Percentiles rank a stretch among this genome's conserved stretches.
phyloP scores from a whole-genome alignment of 2,888 invertebrate species.

The Nomada flava region DNA sequence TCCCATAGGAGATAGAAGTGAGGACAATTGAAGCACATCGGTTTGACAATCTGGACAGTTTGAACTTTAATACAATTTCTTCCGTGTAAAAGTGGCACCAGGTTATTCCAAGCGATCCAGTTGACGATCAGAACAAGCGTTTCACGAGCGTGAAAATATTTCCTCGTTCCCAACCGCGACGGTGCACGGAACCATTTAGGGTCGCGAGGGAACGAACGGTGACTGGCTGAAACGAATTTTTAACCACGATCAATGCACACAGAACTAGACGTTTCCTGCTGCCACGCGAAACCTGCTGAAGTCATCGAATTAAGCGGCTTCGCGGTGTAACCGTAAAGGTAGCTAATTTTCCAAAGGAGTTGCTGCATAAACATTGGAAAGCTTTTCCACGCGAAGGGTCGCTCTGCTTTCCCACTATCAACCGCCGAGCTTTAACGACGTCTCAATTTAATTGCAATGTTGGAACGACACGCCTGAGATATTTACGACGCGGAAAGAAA shows the following conservation, averaged over 20 bases:
- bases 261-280: constrained; percentile 42
- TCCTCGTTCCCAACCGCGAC: background rate
- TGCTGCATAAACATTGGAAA: constrained; percentile 4
- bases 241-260: constrained; percentile 19
- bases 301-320: constrained; percentile 39
- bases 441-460: constrained; percentile 33
- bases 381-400: background rate
- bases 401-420: background rate
- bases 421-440: background rate
- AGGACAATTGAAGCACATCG: background rate
- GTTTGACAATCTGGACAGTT: constrained; percentile 6
- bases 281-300: constrained; percentile 39
- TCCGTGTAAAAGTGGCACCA: background rate
- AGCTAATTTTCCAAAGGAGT: constrained; percentile 35
- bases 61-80: background rate
- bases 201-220: background rate
- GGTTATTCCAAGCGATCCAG: background rate
- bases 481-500: background rate
- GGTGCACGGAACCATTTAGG: background rate
- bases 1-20: background rate
- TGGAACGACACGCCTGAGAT: background rate
- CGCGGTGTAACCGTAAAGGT: background rate
- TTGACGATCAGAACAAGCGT: constrained; percentile 2
- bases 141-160: constrained; percentile 7
- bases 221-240: constrained; percentile 35